Percentiles rank a stretch among this genome's conserved stretches.
phyloP scores from a whole-genome alignment of 2,113 vertebrate genomes.

The Saccopteryx bilineata region DNA sequence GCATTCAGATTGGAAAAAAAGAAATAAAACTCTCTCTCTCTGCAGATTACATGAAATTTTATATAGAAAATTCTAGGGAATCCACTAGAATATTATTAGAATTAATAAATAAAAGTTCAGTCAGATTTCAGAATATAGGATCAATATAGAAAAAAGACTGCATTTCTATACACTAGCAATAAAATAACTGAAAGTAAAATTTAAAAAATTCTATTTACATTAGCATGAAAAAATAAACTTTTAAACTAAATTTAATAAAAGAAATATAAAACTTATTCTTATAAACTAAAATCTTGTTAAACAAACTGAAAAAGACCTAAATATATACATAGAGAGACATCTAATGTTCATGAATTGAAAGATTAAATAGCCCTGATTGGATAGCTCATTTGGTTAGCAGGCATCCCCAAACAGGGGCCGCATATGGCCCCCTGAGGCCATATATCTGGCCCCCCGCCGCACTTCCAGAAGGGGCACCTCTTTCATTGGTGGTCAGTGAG shows the following conservation, averaged over 20 bases:
- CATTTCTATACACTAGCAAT: background rate
- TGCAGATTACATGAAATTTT: background rate
- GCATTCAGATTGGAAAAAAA: background rate
- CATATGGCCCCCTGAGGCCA: too few species aligned
- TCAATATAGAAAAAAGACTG: conserved; percentile 14
- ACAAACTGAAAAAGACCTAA: background rate
- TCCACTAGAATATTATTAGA: background rate
- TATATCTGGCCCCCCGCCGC: too few species aligned
- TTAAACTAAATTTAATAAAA: background rate
- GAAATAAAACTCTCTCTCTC: background rate
- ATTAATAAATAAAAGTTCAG: background rate
- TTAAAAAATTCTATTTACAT: background rate
- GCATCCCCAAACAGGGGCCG: too few species aligned
- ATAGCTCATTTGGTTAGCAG: too few species aligned
- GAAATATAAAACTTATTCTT: background rate
- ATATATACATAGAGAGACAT: background rate
- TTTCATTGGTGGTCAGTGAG: too few species aligned
- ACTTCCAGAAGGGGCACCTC: too few species aligned
- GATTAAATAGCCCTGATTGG: background rate
- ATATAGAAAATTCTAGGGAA: background rate
- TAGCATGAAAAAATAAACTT: background rate
- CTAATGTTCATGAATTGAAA: background rate
- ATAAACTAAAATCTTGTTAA: background rate
- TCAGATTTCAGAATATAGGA: background rate
- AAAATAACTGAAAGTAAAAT: background rate